Base-by-base conservation (phyloP, 2,888 invertebrate species). In the Rhagium mordax region DNA sequence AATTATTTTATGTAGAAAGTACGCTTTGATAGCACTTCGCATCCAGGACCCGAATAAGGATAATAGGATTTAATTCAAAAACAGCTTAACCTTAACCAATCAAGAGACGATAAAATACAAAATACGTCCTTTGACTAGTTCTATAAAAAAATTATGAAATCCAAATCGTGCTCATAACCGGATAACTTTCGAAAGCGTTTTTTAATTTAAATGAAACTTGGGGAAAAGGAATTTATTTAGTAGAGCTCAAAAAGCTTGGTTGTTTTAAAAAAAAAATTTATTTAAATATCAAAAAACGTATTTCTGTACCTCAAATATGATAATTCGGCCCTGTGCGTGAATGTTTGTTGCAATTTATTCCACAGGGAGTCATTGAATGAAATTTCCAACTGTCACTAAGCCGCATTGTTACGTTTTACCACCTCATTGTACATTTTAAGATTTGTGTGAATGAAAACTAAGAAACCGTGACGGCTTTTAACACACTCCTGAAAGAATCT, bases 401-500 rank as follows among this genome's bases (percentile, higher is more conserved):
- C 15, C 8, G 51, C 49, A 29, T 64, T 64, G 64, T 64, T 49
- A 49, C 6, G 27, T 64, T 64, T 64, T 48, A 64, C 49, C 55
- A 49, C 64, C 51, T 64, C 27, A 51, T 48, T 64, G 24, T 49
- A 64, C 51, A 64, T 72, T 68, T 49, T 59, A 66, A 70, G 61
- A 51, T 55, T 47, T 71, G 24, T 66, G 21, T 71, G 74, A 71
- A 72, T 69, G 74, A 60, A 70, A 66, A 59, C 57, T 71, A 74
- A 74, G 70, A 62, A 71, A 71, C 77, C 73, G 53, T 77, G 71
- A 74, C 74, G 77, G 77, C 74, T 77, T 77, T 77, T 71, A 55
- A 72, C 73, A 65, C 66, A 67, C 68, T 60, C 68, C 67, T 51
- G 41, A 71, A 70, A 62, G 61, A 71, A 27, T 55, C 70, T 77